Evolutionary conservation across 2,797 vertebrate species (phyloP).

Genomic region (Balearica regulorum): DNA sequence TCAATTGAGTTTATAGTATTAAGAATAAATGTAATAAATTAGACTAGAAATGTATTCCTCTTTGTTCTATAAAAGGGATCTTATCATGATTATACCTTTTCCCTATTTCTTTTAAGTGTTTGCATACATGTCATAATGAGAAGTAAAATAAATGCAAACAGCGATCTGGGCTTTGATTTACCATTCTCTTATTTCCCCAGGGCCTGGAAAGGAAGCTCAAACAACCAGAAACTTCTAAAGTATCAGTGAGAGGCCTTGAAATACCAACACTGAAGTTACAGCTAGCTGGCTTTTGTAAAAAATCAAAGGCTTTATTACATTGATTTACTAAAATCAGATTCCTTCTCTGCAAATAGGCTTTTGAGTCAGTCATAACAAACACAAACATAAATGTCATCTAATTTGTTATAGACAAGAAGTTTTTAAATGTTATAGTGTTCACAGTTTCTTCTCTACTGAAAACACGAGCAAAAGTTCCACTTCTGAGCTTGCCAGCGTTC

Average conservation of each 20-base stretch:
- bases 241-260: slow-evolving; percentile 71
- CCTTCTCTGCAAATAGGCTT: slow-evolving; percentile 60
- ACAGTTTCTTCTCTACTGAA: slow-evolving; percentile 7
- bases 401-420: slow-evolving; percentile 54
- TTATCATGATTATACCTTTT: slow-evolving; percentile 47
- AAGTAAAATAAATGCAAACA: slow-evolving; percentile 74
- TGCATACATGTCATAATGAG: slow-evolving; percentile 67
- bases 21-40: slow-evolving; percentile 50
- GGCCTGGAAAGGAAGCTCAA: slow-evolving; percentile 70
- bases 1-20: slow-evolving; percentile 3
- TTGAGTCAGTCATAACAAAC: slow-evolving; percentile 67
- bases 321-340: slow-evolving; percentile 71
- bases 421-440: neutral
- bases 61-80: slow-evolving; percentile 40
- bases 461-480: neutral
- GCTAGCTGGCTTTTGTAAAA: slow-evolving; percentile 63
- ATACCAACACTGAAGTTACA: slow-evolving; percentile 70
- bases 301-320: slow-evolving; percentile 73
- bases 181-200: slow-evolving; percentile 71
- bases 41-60: slow-evolving; percentile 33
- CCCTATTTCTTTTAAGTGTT: slow-evolving; percentile 61
- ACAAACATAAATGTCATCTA: slow-evolving; percentile 61
- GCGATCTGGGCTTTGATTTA: slow-evolving; percentile 69
- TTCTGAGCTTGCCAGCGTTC: neutral
- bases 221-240: slow-evolving; percentile 74